phyloP scores from a whole-genome alignment of 2,113 vertebrate genomes.

The Serilophus lunatus region DNA sequence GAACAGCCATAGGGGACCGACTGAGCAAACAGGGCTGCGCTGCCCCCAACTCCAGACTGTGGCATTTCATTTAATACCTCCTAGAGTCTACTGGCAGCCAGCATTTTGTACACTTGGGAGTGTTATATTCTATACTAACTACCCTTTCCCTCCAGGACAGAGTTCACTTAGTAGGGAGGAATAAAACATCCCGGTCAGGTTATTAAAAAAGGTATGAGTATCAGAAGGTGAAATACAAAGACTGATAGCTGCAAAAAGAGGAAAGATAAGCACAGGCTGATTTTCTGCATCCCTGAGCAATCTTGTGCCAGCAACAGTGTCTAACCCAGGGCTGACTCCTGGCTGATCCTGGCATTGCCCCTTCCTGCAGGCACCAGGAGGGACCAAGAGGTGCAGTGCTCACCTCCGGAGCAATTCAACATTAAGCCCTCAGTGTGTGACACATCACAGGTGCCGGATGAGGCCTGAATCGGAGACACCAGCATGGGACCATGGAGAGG shows the following conservation, averaged over 20 bases:
- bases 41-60: neutral
- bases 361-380: neutral
- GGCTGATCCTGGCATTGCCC: fast-evolving
- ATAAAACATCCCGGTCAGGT: neutral
- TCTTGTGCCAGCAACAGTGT: neutral
- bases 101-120: neutral
- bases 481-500: fast-evolving
- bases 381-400: fast-evolving
- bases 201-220: neutral
- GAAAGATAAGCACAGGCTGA: neutral
- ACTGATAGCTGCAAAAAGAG: neutral
- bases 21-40: fast-evolving
- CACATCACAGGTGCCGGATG: fast-evolving
- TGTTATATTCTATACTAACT: neutral
- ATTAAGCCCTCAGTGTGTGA: neutral
- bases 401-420: neutral
- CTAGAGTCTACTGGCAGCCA: neutral
- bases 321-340: neutral
- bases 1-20: fast-evolving
- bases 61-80: neutral
- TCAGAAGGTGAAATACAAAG: neutral
- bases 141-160: neutral
- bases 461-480: neutral
- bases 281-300: neutral
- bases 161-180: neutral